Base-by-base conservation (phyloP, 2,888 invertebrate genomes). In the Acanthosepion pharaonis region DNA sequence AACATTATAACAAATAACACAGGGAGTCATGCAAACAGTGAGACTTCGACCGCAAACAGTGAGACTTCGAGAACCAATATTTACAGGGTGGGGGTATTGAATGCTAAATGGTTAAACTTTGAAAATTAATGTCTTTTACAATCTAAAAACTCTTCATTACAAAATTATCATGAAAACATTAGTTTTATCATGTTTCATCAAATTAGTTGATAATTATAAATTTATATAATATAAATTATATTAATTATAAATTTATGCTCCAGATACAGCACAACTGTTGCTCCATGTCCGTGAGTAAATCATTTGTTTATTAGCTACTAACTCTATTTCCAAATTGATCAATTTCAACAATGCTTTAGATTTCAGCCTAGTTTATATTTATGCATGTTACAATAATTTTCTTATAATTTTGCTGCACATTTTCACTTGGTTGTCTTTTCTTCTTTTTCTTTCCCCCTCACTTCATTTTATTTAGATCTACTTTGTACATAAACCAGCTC, bases 231-330 rank as follows among this genome's bases (percentile, higher is more conserved):
- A 42, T 42, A 42, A 42, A 42, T 42, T 42, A 42, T 42, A 42
- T 42, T 42, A 42, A 42, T 42, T 42, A 3, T 78, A 78, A 78
- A n/a, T 78, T 78, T 78, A 78, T 78, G 33, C 11, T 78, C 78
- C 78, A 78, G 78, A 78, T 78, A 78, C 78, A 78, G 78, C 78
- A 78, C 11, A 78, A n/a, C 78, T 78, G 5, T 15, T 78, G 78
- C 78, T 78, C n/a, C 78, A 78, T 78, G n/a, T n/a, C 78, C n/a
- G 78, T 78, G 78, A 78, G 78, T 78, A 78, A 78, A 78, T n/a
- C 5, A n/a, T 11, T 33, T 78, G 11, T n/a, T 78, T 78, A 9
- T n/a, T n/a, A 33, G n/a, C n/a, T 78, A 78, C 78, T 33, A 15
- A 78, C n/a, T 78, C 11, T 78, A 8, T 78, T 78, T 78, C 28